phyloP scores from a whole-genome alignment of 2,888 invertebrate species.

The Cryptophagus acutangulus region DNA sequence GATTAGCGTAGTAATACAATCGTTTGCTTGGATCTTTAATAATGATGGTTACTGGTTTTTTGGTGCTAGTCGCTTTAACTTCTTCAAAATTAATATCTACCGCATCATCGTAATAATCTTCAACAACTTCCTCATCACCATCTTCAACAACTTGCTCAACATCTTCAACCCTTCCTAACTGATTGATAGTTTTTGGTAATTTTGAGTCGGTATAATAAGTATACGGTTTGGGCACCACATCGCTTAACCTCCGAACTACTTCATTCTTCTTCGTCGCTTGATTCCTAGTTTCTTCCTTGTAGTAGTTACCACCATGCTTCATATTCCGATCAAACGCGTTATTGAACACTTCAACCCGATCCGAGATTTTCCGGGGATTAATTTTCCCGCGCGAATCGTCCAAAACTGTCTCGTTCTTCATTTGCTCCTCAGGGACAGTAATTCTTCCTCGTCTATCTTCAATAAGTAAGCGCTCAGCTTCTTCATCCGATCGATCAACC shows the following conservation, averaged over 20 bases:
- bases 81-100: conserved; percentile 13
- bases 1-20: conserved; percentile 42
- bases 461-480: neutral
- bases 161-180: conserved; percentile 23
- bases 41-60: conserved; percentile 26
- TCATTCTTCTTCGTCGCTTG: conserved; percentile 5
- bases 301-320: conserved; percentile 19
- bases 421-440: neutral
- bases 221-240: conserved; percentile 36
- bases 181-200: conserved; percentile 35
- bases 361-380: neutral
- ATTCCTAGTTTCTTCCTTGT: neutral
- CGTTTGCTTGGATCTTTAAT: conserved; percentile 45
- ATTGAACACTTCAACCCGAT: neutral
- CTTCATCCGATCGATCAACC: conserved; percentile 9
- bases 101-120: conserved; percentile 21
- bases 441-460: neutral
- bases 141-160: conserved; percentile 8
- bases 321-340: conserved; percentile 13
- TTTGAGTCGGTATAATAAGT: conserved; percentile 37
- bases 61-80: conserved; percentile 15
- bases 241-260: conserved; percentile 25
- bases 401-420: neutral
- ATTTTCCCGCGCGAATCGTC: conserved; percentile 1
- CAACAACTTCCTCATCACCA: conserved; percentile 1